These are phyloP conservation scores for Phrynocephalus vlangalii DNA, from an alignment of 2,797 vertebrate genomes.

Conservation along the genomic window DNA sequence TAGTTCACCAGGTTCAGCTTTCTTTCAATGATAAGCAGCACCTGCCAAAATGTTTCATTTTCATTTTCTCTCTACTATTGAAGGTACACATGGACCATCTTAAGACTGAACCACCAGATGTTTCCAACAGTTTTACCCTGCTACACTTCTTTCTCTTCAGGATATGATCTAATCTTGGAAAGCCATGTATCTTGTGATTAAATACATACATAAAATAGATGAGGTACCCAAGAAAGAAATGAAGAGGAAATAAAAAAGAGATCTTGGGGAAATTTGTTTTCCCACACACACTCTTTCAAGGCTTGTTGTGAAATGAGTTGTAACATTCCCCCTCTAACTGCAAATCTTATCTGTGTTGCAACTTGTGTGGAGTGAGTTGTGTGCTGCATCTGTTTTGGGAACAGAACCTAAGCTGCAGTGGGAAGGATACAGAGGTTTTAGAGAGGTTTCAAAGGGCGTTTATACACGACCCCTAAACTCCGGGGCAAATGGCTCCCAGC, in stretches of 20 bases:
- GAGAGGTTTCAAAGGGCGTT: neutral
- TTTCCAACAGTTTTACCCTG: neutral
- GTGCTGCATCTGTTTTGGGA: neutral
- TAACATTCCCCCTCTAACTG: neutral
- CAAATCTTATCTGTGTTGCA: neutral
- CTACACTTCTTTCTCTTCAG: neutral
- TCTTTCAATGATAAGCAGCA: neutral
- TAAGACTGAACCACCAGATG: neutral
- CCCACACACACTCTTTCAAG: neutral
- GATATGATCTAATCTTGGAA: neutral
- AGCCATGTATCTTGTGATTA: neutral
- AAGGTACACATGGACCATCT: neutral
- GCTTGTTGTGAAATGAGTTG: neutral
- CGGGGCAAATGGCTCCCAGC: no score
- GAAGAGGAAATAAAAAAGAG: neutral
- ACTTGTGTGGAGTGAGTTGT: neutral
- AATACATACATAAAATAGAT: neutral
- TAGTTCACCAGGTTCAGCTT: neutral
- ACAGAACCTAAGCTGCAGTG: neutral
- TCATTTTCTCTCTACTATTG: neutral
- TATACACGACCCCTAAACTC: no score
- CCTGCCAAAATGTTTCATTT: neutral
- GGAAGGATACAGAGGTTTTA: neutral
- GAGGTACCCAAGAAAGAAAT: neutral
- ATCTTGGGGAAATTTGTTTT: neutral